phyloP scores from a whole-genome alignment of 2,888 invertebrate genomes.

The Ischnus inquisitorius region DNA sequence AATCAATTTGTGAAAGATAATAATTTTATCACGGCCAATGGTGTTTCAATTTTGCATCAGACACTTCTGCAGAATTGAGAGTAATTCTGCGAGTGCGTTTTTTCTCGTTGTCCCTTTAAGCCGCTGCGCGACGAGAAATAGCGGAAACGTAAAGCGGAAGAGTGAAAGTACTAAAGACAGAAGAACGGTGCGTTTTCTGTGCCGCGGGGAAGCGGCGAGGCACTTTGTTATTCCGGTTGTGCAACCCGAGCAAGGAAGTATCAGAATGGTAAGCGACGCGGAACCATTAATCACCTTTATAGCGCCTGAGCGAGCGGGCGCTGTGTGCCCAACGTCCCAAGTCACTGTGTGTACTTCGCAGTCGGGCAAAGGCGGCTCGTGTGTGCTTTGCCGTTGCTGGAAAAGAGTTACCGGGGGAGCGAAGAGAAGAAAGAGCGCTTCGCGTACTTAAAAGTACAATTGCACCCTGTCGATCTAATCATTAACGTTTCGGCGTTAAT shows the following conservation, averaged over 20 bases:
- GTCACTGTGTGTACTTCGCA: conserved; percentile 76
- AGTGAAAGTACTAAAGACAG: conserved; percentile 32
- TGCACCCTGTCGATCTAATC: conserved; percentile 14
- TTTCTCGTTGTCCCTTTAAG: neutral
- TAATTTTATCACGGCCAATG: neutral
- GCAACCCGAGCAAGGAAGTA: conserved; percentile 76
- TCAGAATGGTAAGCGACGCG: conserved; percentile 83
- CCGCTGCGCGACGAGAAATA: neutral
- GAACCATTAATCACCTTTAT: conserved; percentile 85
- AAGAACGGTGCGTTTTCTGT: conserved; percentile 41
- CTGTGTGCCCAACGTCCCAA: conserved; percentile 80
- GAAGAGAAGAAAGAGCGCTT: conserved; percentile 16
- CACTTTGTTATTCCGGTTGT: conserved; percentile 83
- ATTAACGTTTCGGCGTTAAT: neutral
- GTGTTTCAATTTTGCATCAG: neutral
- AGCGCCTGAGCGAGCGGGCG: conserved; percentile 72
- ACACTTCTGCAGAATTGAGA: neutral
- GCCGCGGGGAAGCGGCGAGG: conserved; percentile 72
- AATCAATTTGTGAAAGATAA: neutral
- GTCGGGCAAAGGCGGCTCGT: conserved; percentile 49
- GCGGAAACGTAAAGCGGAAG: conserved; percentile 22
- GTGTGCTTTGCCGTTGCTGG: neutral
- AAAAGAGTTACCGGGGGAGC: conserved; percentile 10
- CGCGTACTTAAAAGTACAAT: neutral
- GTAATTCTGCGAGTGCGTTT: too few relatives aligned